Evolutionary conservation across 2,113 vertebrate species (phyloP).

Genomic region (Phyllostomus hastatus): DNA sequence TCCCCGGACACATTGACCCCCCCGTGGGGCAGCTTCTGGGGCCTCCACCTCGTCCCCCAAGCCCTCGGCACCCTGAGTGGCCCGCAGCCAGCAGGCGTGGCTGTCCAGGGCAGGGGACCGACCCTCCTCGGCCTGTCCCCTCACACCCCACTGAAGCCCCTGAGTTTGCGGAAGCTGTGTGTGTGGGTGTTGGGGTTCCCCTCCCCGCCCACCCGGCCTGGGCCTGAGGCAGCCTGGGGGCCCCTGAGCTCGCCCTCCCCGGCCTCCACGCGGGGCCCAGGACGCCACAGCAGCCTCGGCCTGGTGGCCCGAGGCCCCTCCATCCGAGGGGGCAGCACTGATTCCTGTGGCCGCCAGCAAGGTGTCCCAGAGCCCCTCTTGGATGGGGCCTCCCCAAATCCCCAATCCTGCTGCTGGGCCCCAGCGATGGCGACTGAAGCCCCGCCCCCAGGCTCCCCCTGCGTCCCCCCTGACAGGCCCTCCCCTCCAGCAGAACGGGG

Average conservation of each 20-base stretch:
- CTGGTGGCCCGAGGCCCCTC: background rate
- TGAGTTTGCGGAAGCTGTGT: background rate
- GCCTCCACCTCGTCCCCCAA: rapidly evolving
- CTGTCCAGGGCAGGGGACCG: rapidly evolving
- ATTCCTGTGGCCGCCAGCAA: rapidly evolving
- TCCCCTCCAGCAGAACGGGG: rapidly evolving
- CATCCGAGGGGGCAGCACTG: background rate
- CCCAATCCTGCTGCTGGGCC: no score
- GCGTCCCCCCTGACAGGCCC: rapidly evolving
- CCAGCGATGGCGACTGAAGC: rapidly evolving
- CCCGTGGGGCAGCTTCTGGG: background rate
- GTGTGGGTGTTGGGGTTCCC: background rate
- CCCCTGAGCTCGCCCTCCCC: background rate
- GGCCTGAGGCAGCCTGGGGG: background rate
- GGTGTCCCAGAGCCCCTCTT: rapidly evolving
- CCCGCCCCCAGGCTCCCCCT: background rate
- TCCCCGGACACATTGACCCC: background rate
- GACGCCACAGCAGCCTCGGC: background rate
- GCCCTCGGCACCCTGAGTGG: rapidly evolving
- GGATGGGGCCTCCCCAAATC: background rate
- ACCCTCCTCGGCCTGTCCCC: rapidly evolving
- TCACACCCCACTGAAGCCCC: rapidly evolving
- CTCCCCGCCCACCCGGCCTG: rapidly evolving
- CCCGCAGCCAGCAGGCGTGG: background rate
- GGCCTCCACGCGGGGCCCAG: no score